phyloP scores from a whole-genome alignment of 1,140 invertebrate species.

The Pemphigus obesinymphae region DNA sequence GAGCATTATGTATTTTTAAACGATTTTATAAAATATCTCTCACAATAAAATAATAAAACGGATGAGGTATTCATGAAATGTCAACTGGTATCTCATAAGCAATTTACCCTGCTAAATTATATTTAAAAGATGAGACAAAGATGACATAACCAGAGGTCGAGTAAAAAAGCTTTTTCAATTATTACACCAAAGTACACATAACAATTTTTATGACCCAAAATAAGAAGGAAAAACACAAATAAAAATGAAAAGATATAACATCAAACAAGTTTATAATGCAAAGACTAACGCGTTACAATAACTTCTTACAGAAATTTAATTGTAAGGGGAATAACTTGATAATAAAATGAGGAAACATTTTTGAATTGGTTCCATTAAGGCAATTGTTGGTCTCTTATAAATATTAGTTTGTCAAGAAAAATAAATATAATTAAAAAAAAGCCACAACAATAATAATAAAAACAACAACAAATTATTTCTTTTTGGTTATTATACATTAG shows the following conservation, averaged over 20 bases:
- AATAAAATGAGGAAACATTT: constrained; percentile 9
- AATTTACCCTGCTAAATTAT: constrained; percentile 8
- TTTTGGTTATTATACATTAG: too few species aligned
- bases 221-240: not conserved
- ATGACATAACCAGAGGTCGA: not conserved
- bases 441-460: not conserved
- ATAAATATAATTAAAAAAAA: not conserved
- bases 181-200: constrained; percentile 11
- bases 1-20: not conserved
- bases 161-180: constrained; percentile 27
- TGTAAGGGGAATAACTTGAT: not conserved
- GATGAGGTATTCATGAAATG: constrained; percentile 1
- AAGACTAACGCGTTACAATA: constrained; percentile 11
- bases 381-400: not conserved
- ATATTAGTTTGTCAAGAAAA: not conserved
- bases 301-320: not conserved
- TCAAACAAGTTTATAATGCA: not conserved
- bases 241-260: not conserved
- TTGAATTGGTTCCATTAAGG: not conserved
- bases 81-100: constrained; percentile 24
- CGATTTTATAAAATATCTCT: not conserved
- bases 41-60: not conserved
- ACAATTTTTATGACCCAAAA: constrained; percentile 24
- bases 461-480: too few species aligned
- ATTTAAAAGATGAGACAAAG: constrained; percentile 17